Evolutionary conservation across 2,888 invertebrate species (phyloP).

Genomic region (Athalia rosae): DNA sequence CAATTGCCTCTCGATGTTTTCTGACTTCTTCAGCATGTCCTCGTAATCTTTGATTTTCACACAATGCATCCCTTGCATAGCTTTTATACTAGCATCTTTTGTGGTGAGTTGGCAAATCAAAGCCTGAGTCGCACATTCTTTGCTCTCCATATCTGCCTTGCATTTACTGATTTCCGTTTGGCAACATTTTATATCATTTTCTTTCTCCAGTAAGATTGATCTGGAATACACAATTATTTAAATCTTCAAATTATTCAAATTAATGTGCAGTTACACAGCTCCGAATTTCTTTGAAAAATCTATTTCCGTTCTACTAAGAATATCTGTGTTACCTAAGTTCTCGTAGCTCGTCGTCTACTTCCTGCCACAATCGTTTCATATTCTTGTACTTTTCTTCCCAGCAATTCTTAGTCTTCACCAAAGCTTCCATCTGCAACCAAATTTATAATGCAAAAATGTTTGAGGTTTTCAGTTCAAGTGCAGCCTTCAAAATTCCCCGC

Average conservation of each 20-base stretch:
- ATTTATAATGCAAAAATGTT: slow-evolving; percentile 5
- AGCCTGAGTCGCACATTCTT: slow-evolving; percentile 14
- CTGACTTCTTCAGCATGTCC: slow-evolving; percentile 21
- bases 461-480: not conserved
- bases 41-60: slow-evolving; percentile 23
- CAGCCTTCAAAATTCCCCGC: not conserved
- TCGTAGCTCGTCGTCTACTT: slow-evolving; percentile 55
- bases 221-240: slow-evolving; percentile 6
- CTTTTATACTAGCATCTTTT: slow-evolving; percentile 12
- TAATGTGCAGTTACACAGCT: no score
- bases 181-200: slow-evolving; percentile 34
- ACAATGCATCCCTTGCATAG: slow-evolving; percentile 5
- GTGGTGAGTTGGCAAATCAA: slow-evolving; percentile 18
- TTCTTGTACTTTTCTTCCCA: slow-evolving; percentile 56
- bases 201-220: slow-evolving; percentile 8
- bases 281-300: not conserved
- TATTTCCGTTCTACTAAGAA: not conserved
- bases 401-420: slow-evolving; percentile 54
- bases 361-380: slow-evolving; percentile 55
- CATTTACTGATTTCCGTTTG: slow-evolving; percentile 39
- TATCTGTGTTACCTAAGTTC: slow-evolving; percentile 56
- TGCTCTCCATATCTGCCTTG: slow-evolving; percentile 7
- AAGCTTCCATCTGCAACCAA: slow-evolving; percentile 56
- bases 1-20: slow-evolving; percentile 31
- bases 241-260: no score